A percentile compares a stretch with the other conserved stretches of the same genome.
Evolutionary conservation across 1,140 invertebrate species (phyloP).

Genomic region (Macrosteles quadrilineatus): DNA sequence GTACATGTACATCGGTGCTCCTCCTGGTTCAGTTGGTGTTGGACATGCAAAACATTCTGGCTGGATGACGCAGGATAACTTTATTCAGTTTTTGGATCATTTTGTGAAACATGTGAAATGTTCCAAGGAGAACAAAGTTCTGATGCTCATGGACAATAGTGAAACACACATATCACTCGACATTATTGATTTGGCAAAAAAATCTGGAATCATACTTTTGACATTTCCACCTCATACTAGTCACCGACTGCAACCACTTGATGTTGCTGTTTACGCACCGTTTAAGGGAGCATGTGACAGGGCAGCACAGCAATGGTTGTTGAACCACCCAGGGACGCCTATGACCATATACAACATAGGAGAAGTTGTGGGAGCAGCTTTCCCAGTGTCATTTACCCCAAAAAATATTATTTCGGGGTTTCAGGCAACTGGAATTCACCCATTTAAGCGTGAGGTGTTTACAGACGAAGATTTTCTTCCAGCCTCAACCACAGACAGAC

Average conservation of each 20-base stretch:
- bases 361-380: slow-evolving; percentile 35
- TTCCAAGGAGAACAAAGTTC: background rate
- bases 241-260: slow-evolving; percentile 46
- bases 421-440: too few species aligned
- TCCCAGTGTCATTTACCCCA: slow-evolving; percentile 19
- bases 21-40: background rate
- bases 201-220: slow-evolving; percentile 41
- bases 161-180: background rate
- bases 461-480: too few species aligned
- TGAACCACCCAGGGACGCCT: slow-evolving; percentile 35
- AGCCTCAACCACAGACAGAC: too few species aligned
- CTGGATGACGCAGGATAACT: background rate
- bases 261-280: slow-evolving; percentile 40
- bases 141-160: background rate
- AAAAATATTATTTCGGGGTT: slow-evolving; percentile 30
- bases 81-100: background rate
- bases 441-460: too few species aligned
- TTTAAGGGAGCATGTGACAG: slow-evolving; percentile 39
- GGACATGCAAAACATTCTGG: background rate
- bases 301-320: slow-evolving; percentile 31
- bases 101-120: background rate
- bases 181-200: slow-evolving; percentile 31
- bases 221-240: slow-evolving; percentile 46
- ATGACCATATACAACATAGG: slow-evolving; percentile 39
- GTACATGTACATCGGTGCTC: background rate